Base-by-base conservation (phyloP, 2,797 vertebrate species). In the Semotilus atromaculatus region DNA sequence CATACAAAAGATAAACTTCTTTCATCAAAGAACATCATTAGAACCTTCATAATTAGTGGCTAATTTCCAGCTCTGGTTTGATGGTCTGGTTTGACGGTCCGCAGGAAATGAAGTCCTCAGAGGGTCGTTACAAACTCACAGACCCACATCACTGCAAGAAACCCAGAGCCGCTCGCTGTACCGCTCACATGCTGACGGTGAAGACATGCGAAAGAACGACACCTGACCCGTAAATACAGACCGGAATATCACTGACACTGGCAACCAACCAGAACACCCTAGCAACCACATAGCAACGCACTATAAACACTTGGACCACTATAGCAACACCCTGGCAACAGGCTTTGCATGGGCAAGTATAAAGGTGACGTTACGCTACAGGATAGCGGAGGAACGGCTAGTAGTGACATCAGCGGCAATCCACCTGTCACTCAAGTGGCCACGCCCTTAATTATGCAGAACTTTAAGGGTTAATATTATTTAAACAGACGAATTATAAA, bases 41-140 rank as follows among this genome's bases (percentile, higher is more conserved):
- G 66, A 83, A 73, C 43, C 53, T 66, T 82, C 21, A 80, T 72
- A 45, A 85, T 88, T 83, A 88, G 80, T 16, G 7, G 38, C 19
- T 78, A 62, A 86, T 88, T 87, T 89, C 86, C 86, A 83, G 72
- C 64, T 86, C 88, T 87, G 84, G 84, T 86, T 87, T 89, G n/a
- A 34, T 38, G 68, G 83, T 70, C 58, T 72, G 80, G 58, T 48
- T 48, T 81, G 73, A 84, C 71, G 60, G 71, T 84, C 76, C 62
- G 53, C 82, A 86, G 85, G 88, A 89, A 88, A 88, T 89, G 79
- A 89, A n/a, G 71, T 60, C 75, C 81, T 83, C 31, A 34, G 82
- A 36, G 82, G 13, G 70, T 75, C 64, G 40, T 79, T 84, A 85
- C 75, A 85, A 76, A 82, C 38, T 51, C 73, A 75, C 86, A 86